Evolutionary conservation across 2,888 invertebrate species (phyloP).

Genomic region (Eurois occulta): DNA sequence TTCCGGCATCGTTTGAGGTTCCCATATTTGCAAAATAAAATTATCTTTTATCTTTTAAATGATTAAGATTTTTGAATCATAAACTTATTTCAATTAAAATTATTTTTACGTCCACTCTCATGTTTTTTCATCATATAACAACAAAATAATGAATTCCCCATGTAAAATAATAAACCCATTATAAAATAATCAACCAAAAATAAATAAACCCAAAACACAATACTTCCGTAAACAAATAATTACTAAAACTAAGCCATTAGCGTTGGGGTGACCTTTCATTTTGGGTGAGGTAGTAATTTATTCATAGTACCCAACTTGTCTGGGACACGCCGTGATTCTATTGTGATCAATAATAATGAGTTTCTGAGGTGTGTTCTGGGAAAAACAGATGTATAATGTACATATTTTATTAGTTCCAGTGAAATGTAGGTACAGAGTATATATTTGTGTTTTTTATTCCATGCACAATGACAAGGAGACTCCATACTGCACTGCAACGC

Average conservation of each 20-base stretch:
- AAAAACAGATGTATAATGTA: slow-evolving; percentile 21
- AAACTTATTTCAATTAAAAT: background rate
- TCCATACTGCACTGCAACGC: too few relatives aligned
- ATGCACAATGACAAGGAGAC: too few relatives aligned
- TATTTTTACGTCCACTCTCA: background rate
- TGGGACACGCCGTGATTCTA: slow-evolving; percentile 61
- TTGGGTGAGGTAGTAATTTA: slow-evolving; percentile 70
- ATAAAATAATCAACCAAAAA: slow-evolving; percentile 31
- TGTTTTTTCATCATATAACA: background rate
- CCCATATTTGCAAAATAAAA: too few relatives aligned
- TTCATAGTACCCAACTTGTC: slow-evolving; percentile 72
- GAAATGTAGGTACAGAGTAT: background rate
- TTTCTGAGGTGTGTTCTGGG: slow-evolving; percentile 47
- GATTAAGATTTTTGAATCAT: background rate
- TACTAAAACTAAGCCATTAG: slow-evolving; percentile 66
- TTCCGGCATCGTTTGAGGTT: too few relatives aligned
- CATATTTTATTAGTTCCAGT: slow-evolving; percentile 22
- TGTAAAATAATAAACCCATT: background rate
- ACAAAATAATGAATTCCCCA: background rate
- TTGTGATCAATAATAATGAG: slow-evolving; percentile 75
- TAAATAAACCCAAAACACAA: slow-evolving; percentile 33
- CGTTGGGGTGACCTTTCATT: slow-evolving; percentile 65
- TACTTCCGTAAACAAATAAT: slow-evolving; percentile 62
- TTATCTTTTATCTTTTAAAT: too few relatives aligned
- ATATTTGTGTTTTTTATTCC: background rate